A percentile compares a stretch with the other conserved stretches of the same genome.
phyloP scores from a whole-genome alignment of 2,797 vertebrate species.

The Eulemur coronatus region DNA sequence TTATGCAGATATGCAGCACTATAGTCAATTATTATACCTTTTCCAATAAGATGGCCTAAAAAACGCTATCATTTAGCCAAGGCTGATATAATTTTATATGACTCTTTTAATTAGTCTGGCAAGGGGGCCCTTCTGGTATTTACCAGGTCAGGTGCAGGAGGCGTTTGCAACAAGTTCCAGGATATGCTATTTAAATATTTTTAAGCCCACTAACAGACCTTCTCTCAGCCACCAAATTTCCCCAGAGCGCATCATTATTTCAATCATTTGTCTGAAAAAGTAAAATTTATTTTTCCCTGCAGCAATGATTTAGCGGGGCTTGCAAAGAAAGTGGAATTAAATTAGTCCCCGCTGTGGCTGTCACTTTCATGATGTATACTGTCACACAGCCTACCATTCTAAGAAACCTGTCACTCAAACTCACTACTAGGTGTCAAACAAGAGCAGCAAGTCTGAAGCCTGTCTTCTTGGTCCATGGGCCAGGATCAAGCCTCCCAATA shows the following conservation, averaged over 20 bases:
- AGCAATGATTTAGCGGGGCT: conserved; percentile 54
- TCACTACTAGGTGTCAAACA: background rate
- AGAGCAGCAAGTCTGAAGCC: background rate
- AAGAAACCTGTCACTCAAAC: conserved; percentile 66
- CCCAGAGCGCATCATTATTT: conserved; percentile 22
- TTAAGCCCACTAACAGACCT: background rate
- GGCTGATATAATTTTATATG: background rate
- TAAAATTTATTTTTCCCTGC: conserved; percentile 59
- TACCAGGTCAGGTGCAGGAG: background rate
- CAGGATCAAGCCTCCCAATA: background rate
- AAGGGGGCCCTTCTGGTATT: background rate
- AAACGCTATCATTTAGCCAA: background rate
- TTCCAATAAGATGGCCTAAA: background rate
- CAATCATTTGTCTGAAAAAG: conserved; percentile 38
- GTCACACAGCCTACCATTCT: conserved; percentile 49
- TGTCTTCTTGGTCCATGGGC: background rate
- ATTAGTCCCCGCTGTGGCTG: conserved; percentile 41
- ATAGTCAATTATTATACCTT: background rate
- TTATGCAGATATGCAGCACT: background rate
- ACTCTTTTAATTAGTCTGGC: background rate
- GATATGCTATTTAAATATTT: background rate
- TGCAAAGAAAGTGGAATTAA: conserved; percentile 60
- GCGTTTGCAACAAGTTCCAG: background rate
- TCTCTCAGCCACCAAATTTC: background rate
- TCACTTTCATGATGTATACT: conserved; percentile 44